Evolutionary conservation across 2,113 vertebrate species (phyloP).

Genomic region (Phyllostomus discolor): DNA sequence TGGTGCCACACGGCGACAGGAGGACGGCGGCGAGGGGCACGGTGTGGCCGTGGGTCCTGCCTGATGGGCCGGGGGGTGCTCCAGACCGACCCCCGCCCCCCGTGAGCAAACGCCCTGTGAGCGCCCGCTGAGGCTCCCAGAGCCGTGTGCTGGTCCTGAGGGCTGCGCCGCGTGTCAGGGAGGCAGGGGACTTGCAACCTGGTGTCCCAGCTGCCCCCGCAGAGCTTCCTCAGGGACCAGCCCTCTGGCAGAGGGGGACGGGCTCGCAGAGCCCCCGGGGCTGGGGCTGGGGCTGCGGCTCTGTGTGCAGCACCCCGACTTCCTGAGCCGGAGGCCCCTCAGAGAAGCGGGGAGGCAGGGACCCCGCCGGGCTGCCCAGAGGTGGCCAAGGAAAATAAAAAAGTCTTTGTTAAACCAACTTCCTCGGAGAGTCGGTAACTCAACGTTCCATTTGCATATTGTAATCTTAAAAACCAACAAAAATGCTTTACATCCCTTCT

Average conservation of each 20-base stretch:
- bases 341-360: not conserved
- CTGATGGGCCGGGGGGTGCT: accelerated
- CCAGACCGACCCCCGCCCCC: accelerated
- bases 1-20: not conserved
- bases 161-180: accelerated
- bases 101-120: accelerated
- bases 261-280: too few species aligned
- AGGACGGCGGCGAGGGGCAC: accelerated
- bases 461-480: not conserved
- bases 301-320: not conserved
- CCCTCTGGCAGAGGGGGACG: not conserved
- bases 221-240: accelerated
- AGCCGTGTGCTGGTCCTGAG: accelerated
- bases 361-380: not conserved
- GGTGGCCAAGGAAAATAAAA: not conserved
- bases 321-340: not conserved
- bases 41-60: accelerated
- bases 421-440: not conserved
- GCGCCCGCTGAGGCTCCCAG: accelerated
- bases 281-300: too few species aligned
- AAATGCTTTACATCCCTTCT: not conserved
- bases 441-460: not conserved
- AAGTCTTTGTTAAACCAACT: not conserved
- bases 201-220: accelerated
- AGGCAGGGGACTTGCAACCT: not conserved